Evolutionary conservation across 2,797 vertebrate species (phyloP).

Genomic region (Onychomys arenicola): DNA sequence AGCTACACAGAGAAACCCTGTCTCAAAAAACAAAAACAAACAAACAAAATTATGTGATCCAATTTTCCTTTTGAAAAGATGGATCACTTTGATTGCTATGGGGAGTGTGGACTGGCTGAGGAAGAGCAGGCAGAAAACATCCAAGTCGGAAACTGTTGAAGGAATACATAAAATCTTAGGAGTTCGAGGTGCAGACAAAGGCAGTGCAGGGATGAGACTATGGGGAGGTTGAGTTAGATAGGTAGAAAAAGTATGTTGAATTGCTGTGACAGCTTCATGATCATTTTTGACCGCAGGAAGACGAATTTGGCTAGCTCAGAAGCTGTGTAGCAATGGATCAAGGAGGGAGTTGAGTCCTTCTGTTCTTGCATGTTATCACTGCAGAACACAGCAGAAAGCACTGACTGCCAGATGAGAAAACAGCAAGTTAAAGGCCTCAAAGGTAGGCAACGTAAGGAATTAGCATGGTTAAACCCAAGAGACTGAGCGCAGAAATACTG

Average conservation of each 20-base stretch:
- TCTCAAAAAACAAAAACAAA: too few species aligned
- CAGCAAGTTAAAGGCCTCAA: neutral
- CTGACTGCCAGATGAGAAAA: neutral
- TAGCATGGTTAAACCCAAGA: slow-evolving; percentile 9
- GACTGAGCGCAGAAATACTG: neutral
- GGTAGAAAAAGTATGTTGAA: slow-evolving; percentile 56
- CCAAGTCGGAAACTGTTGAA: neutral
- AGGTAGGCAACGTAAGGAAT: neutral
- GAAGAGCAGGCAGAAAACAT: neutral
- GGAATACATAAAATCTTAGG: neutral
- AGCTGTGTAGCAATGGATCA: neutral
- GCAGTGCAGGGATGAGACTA: slow-evolving; percentile 14
- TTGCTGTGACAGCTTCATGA: neutral
- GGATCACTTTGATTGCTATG: neutral
- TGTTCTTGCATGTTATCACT: neutral
- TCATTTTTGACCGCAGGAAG: slow-evolving; percentile 42
- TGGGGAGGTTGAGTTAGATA: slow-evolving; percentile 21
- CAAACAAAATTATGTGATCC: neutral
- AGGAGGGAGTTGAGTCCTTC: slow-evolving; percentile 37
- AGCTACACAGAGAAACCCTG: too few species aligned
- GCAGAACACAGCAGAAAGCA: slow-evolving; percentile 33
- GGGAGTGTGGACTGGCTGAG: neutral
- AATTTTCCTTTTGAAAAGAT: slow-evolving; percentile 28
- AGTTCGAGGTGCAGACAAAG: neutral
- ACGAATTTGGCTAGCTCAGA: slow-evolving; percentile 44